These are phyloP conservation scores for Scotopteryx bipunctaria DNA, from an alignment of 2,888 invertebrate species.

Conservation along the genomic window DNA sequence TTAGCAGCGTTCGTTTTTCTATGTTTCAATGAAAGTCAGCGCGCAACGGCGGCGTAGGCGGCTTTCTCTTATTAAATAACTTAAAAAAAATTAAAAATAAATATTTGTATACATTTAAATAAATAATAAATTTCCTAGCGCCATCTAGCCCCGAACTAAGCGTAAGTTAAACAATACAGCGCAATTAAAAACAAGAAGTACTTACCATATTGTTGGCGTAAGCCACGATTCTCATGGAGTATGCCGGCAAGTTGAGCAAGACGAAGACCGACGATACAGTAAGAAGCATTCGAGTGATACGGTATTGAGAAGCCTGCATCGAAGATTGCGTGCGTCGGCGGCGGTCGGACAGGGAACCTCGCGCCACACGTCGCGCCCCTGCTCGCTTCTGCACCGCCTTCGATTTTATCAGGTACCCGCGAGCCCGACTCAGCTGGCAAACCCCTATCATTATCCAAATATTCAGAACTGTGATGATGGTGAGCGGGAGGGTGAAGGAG, in stretches of 20 bases:
- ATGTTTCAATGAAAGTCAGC: too few relatives aligned
- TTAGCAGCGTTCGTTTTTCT: too few relatives aligned
- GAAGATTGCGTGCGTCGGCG: not conserved
- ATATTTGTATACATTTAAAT: not conserved
- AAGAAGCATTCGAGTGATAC: slow-evolving; percentile 92
- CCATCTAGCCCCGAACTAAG: too few relatives aligned
- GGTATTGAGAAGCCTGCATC: slow-evolving; percentile 82
- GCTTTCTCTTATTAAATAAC: too few relatives aligned
- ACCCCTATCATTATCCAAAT: slow-evolving; percentile 87
- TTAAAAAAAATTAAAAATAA: too few relatives aligned
- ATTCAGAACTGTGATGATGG: slow-evolving; percentile 88
- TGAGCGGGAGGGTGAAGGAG: slow-evolving; percentile 89
- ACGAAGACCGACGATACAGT: slow-evolving; percentile 92
- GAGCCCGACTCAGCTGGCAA: slow-evolving; percentile 81
- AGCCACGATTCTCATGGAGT: slow-evolving; percentile 86
- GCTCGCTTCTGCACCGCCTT: not conserved
- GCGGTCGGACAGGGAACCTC: slow-evolving; percentile 56
- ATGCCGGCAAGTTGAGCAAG: slow-evolving; percentile 89
- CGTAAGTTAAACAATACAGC: not conserved
- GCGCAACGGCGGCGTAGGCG: too few relatives aligned
- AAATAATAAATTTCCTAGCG: too few relatives aligned
- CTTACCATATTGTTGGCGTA: slow-evolving; percentile 82
- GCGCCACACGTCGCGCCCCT: slow-evolving; percentile 50
- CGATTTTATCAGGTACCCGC: slow-evolving; percentile 1
- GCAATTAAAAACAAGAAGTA: slow-evolving; percentile 31